phyloP scores from a whole-genome alignment of 2,797 vertebrate species.

The Thripadectes ignobilis region DNA sequence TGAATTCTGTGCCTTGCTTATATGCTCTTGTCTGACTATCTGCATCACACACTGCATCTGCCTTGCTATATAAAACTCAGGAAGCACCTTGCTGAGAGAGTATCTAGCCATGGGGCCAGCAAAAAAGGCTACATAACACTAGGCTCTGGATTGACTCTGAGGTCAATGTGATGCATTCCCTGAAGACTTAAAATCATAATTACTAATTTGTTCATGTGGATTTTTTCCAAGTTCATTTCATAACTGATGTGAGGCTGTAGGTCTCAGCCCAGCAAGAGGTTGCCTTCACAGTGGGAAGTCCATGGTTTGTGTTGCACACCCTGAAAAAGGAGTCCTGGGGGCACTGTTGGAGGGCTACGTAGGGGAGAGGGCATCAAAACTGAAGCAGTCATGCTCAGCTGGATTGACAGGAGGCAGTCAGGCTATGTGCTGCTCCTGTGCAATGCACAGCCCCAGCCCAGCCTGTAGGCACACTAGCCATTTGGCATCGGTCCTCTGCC shows the following conservation, averaged over 20 bases:
- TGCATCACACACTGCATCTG: background rate
- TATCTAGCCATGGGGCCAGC: background rate
- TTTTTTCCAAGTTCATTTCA: background rate
- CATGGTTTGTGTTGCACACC: background rate
- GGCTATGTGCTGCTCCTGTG: background rate
- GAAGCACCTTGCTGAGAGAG: background rate
- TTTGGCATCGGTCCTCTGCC: rapidly evolving
- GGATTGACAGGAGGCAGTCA: background rate
- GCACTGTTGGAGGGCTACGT: background rate
- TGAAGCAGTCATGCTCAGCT: rapidly evolving
- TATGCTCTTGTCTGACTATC: background rate
- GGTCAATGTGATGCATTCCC: background rate
- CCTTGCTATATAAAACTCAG: background rate
- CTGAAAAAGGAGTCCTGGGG: background rate
- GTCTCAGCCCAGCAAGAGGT: background rate
- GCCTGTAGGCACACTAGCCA: background rate
- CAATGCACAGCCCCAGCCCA: background rate
- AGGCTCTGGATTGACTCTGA: background rate
- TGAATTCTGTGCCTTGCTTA: background rate
- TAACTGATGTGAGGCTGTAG: background rate
- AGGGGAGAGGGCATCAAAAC: background rate
- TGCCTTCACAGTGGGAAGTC: background rate
- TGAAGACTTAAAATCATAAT: background rate
- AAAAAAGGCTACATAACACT: background rate
- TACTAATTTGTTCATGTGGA: background rate